Base-by-base conservation (phyloP, 1,140 invertebrate species). In the Drosophila aff. region DNA sequence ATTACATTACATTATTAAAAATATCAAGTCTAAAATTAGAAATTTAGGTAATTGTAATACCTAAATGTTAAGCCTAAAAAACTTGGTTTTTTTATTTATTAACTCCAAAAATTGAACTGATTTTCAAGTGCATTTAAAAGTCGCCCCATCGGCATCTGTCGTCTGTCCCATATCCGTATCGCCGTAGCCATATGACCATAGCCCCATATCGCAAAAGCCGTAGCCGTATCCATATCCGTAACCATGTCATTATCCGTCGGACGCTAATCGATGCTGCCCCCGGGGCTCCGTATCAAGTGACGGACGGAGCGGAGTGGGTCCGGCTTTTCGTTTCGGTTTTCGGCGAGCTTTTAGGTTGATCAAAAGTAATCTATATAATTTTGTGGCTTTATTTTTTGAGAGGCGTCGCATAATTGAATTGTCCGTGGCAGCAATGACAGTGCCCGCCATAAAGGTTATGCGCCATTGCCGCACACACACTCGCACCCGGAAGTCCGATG, bases 201-300 rank as follows among this genome's bases (percentile, higher is more conserved):
- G 15, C 21, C 28, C 21, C 28, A n/a, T 50, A 36, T 38, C 31
- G 33, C 10, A 13, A 33, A 18, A 2, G n/a, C 28, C 28, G n/a
- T 38, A 50, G 4, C 60, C 58, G 28, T 26, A 47, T 40, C 47
- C 44, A 23, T 26, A 55, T 53, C 63, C 69, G 16, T 28, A 50
- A 33, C 65, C 69, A 49, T 61, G 50, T 73, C 55, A 28, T 60
- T 52, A 50, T 36, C 49, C 28, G 53, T 36, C 55, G 36, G 53
- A 46, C 61, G 58, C 82, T 84, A 84, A 87, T 87, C 84, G 84
- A 83, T 75, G 72, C 53, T 23, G 36, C 21, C 67, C 61, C 64
- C 53, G 60, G 80, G 80, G 23, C 23, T 15, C 7, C 23, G 81
- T 87, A 81, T 87, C 81, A 68, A 49, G 52, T 84, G 71, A 23